Percentiles rank a stretch among this genome's conserved stretches.
These are phyloP conservation scores for Phenganax subtilis DNA, from an alignment of 92 coral and sea anemone species.

Conservation along the genomic window DNA sequence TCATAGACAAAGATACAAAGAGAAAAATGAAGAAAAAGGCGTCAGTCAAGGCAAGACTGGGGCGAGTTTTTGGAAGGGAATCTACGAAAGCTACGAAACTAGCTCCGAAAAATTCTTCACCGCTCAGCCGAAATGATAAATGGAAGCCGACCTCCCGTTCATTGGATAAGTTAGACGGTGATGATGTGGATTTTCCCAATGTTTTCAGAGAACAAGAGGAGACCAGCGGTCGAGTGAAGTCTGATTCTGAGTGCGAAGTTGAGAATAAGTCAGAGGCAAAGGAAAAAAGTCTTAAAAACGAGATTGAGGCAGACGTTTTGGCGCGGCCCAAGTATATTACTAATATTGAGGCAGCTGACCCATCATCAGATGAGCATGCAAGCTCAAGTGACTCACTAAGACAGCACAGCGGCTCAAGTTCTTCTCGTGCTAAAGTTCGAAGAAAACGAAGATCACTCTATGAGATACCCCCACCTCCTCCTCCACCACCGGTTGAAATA, in stretches of 20 bases:
- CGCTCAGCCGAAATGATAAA: conserved; percentile 7
- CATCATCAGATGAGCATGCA: conserved; percentile 34
- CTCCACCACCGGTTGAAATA: conserved; percentile 62
- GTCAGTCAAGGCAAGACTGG: conserved; percentile 38
- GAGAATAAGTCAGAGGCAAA: too few relatives aligned
- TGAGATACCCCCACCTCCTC: conserved; percentile 66
- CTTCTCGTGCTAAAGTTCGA: conserved; percentile 37
- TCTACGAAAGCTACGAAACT: conserved; percentile 2
- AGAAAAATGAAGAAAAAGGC: conserved; percentile 32
- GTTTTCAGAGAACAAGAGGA: not conserved
- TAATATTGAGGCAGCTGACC: conserved; percentile 36
- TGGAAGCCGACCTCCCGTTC: conserved; percentile 12
- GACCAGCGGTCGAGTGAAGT: not conserved
- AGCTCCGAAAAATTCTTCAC: conserved; percentile 16
- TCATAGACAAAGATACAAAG: conserved; percentile 25
- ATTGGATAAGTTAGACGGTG: not conserved
- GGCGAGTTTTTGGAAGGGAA: conserved; percentile 35
- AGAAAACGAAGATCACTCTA: conserved; percentile 44
- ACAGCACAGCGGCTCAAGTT: not conserved
- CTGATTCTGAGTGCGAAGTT: too few relatives aligned
- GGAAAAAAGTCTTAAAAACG: too few relatives aligned
- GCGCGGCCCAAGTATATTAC: not conserved
- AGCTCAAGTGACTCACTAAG: not conserved
- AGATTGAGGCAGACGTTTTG: not conserved
- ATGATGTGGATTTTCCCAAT: conserved; percentile 18